Percentiles rank a stretch among this genome's conserved stretches.
phyloP scores from a whole-genome alignment of 2,888 invertebrate species.

The Phalangium opilio region DNA sequence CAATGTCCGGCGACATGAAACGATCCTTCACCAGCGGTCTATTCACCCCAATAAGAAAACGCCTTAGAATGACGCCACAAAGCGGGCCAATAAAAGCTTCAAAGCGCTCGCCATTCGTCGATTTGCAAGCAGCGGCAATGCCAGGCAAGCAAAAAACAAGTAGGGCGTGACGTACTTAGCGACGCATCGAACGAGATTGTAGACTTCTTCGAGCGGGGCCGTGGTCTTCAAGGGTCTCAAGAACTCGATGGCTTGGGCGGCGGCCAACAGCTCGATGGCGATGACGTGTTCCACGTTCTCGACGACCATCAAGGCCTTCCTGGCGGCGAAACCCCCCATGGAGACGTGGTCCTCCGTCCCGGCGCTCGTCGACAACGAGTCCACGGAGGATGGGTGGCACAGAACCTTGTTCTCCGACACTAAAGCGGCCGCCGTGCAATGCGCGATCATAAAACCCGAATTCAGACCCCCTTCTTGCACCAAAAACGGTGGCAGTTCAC shows the following conservation, averaged over 20 bases:
- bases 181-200: constrained; percentile 40
- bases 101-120: not conserved
- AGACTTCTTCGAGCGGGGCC: constrained; percentile 45
- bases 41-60: constrained; percentile 4
- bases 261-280: constrained; percentile 47
- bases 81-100: too few species aligned
- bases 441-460: constrained; percentile 52
- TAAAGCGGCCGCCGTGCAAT: constrained; percentile 47
- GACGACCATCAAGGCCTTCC: constrained; percentile 42
- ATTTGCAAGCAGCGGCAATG: not conserved
- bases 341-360: constrained; percentile 53
- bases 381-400: constrained; percentile 49
- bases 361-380: constrained; percentile 47
- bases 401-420: constrained; percentile 52
- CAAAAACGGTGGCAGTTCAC: constrained; percentile 48
- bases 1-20: constrained; percentile 48
- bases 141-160: not conserved
- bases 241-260: constrained; percentile 51
- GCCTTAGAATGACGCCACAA: not conserved
- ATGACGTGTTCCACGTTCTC: constrained; percentile 43
- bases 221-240: constrained; percentile 46
- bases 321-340: constrained; percentile 49
- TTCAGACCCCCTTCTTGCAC: constrained; percentile 49
- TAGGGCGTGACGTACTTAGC: constrained; percentile 31
- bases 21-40: constrained; percentile 47